Evolutionary conservation across 2,113 vertebrate species (phyloP).

Genomic region (Actenoides hombroni): DNA sequence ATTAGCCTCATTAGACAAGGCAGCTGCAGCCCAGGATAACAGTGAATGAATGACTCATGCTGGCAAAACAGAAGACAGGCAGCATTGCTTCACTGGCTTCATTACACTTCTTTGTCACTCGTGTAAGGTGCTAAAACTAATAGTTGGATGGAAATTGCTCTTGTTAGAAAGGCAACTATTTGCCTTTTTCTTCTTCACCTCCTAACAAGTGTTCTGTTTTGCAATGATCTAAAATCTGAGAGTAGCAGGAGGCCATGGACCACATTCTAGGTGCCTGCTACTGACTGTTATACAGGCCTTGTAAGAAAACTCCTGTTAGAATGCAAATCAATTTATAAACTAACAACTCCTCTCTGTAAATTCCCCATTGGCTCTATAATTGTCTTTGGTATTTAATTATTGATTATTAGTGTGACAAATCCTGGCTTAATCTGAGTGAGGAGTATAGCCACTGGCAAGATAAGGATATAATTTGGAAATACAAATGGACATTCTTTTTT

Average conservation of each 20-base stretch:
- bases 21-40: conserved; percentile 10
- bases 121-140: neutral
- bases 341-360: conserved; percentile 5
- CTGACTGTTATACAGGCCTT: neutral
- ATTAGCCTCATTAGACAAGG: conserved; percentile 17
- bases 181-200: neutral
- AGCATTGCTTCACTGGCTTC: neutral
- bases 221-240: neutral
- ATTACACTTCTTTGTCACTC: neutral
- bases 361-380: conserved; percentile 17
- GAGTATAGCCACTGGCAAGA: neutral
- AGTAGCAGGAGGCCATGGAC: neutral
- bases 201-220: neutral
- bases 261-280: neutral
- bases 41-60: neutral
- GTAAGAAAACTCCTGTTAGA: conserved; percentile 20
- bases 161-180: conserved; percentile 6
- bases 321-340: conserved; percentile 40
- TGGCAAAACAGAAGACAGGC: neutral
- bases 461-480: conserved; percentile 29
- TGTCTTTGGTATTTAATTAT: conserved; percentile 44
- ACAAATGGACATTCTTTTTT: neutral
- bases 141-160: neutral
- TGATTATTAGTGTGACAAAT: conserved; percentile 24
- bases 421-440: conserved; percentile 8